These are phyloP conservation scores for Sphenopsis melanotis DNA, from an alignment of 2,797 vertebrate species.

Conservation along the genomic window DNA sequence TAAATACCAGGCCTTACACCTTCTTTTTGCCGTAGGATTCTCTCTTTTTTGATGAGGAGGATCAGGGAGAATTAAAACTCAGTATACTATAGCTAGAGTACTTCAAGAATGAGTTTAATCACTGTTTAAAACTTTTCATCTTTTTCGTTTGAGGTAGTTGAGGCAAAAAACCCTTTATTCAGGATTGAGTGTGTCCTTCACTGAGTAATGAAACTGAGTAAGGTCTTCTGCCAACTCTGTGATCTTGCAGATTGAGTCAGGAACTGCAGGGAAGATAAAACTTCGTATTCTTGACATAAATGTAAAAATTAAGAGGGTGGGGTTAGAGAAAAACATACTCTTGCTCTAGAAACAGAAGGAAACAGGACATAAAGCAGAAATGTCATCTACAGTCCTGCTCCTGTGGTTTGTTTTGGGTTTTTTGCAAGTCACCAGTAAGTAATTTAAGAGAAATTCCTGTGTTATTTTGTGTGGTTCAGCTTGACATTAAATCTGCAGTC, in stretches of 20 bases:
- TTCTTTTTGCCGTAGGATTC: background rate
- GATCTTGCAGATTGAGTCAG: background rate
- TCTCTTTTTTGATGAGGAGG: background rate
- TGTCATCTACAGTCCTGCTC: fast-evolving
- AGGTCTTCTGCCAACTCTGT: background rate
- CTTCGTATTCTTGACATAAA: background rate
- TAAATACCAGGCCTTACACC: background rate
- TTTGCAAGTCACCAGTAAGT: background rate
- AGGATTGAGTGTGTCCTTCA: background rate
- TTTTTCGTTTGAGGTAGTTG: background rate
- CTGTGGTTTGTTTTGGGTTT: background rate
- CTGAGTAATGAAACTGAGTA: background rate
- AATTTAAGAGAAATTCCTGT: background rate
- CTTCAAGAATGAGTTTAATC: background rate
- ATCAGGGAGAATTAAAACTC: background rate
- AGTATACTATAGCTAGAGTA: background rate
- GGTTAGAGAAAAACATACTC: background rate
- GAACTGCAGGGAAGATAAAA: background rate
- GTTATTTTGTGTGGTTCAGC: background rate
- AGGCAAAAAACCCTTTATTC: background rate
- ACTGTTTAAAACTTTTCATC: background rate
- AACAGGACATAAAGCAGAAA: background rate
- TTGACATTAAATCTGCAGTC: background rate
- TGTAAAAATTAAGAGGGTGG: background rate
- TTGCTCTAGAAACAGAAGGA: background rate